Evolutionary conservation across 1,140 invertebrate species (phyloP).

Genomic region (Condylostylus longicornis): DNA sequence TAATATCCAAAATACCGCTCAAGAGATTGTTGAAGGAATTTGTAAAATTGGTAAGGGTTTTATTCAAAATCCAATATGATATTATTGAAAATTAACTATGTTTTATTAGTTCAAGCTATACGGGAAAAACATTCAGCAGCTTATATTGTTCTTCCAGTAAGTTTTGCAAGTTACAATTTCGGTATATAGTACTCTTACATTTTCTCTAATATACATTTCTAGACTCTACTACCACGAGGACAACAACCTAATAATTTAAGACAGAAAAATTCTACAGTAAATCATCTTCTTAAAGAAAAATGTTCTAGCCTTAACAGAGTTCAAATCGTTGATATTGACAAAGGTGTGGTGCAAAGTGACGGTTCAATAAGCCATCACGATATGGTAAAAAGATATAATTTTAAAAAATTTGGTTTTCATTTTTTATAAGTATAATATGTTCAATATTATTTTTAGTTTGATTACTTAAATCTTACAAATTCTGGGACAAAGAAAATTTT

Average conservation of each 20-base stretch:
- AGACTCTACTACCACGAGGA: constrained; percentile 71
- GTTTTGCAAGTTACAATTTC: constrained; percentile 19
- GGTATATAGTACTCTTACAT: background rate
- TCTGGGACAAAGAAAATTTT: constrained; percentile 69
- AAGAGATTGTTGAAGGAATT: constrained; percentile 67
- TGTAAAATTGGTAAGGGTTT: too few species aligned
- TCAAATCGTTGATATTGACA: constrained; percentile 56
- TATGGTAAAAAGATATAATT: too few species aligned
- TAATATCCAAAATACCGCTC: constrained; percentile 59
- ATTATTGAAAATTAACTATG: too few species aligned
- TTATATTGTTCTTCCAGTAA: constrained; percentile 70
- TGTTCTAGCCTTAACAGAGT: constrained; percentile 36
- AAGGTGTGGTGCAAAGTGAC: constrained; percentile 58
- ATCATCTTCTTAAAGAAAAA: constrained; percentile 49
- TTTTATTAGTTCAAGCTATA: constrained; percentile 53
- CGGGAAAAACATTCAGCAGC: constrained; percentile 58
- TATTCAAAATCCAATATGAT: too few species aligned
- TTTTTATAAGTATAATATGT: background rate
- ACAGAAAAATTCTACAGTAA: constrained; percentile 58
- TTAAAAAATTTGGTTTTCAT: constrained; percentile 23
- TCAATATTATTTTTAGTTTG: too few species aligned
- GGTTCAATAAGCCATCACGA: constrained; percentile 70
- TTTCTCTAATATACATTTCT: constrained; percentile 25
- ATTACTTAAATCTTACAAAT: constrained; percentile 74
- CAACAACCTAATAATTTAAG: constrained; percentile 63